Evolutionary conservation across 2,797 vertebrate genomes (phyloP).

Genomic region (Chaetodon trifasciatus): DNA sequence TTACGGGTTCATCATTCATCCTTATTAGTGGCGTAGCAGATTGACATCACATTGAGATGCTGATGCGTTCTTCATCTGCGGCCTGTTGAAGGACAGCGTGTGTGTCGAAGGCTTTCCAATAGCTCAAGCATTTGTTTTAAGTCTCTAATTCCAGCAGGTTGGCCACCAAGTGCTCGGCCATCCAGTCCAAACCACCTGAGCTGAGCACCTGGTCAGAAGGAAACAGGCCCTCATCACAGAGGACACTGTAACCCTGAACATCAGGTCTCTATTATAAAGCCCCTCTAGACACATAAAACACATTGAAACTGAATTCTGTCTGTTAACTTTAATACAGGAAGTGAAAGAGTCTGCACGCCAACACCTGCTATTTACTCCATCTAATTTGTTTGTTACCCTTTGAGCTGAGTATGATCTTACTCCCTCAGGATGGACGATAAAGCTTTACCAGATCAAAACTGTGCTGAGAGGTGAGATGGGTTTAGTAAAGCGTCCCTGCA

Average conservation of each 20-base stretch:
- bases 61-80: conserved; percentile 4
- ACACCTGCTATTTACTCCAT: background rate
- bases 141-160: background rate
- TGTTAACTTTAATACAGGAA: background rate
- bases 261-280: background rate
- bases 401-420: background rate
- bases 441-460: background rate
- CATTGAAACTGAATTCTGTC: background rate
- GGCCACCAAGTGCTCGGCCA: background rate
- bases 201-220: background rate
- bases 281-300: background rate
- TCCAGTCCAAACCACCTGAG: background rate
- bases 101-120: background rate
- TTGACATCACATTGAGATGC: background rate
- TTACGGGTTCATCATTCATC: conserved; percentile 46
- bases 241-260: background rate
- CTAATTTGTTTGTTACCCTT: background rate
- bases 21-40: conserved; percentile 42
- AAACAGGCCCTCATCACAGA: background rate
- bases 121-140: background rate
- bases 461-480: background rate
- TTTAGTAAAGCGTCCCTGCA: background rate
- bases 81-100: background rate
- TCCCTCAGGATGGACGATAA: background rate
- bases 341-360: background rate